phyloP scores from a whole-genome alignment of 1,140 invertebrate genomes.

The Neodiprion virginianus region DNA sequence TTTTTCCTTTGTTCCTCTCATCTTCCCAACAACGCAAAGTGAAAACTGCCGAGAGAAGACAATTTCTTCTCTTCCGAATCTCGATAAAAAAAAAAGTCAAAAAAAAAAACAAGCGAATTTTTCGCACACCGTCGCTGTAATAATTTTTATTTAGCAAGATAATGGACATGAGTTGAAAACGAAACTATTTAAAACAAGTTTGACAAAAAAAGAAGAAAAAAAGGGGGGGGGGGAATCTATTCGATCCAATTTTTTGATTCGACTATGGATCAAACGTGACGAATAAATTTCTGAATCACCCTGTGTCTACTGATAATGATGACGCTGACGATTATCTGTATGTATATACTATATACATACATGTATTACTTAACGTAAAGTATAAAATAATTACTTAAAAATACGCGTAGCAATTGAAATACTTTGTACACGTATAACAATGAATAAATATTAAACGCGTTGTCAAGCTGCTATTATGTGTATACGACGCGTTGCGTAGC shows the following conservation, averaged over 20 bases:
- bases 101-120: too few relatives aligned
- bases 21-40: not conserved
- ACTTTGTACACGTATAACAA: not conserved
- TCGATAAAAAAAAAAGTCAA: too few relatives aligned
- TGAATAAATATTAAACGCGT: not conserved
- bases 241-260: not conserved
- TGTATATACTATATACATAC: not conserved
- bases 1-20: too few relatives aligned
- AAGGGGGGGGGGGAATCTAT: not conserved
- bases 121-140: too few relatives aligned
- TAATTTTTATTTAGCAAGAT: too few relatives aligned
- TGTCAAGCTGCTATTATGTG: not conserved
- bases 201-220: not conserved
- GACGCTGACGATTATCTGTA: not conserved
- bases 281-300: conserved; percentile 3
- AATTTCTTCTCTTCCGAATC: too few relatives aligned
- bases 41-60: not conserved
- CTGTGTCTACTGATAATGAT: not conserved
- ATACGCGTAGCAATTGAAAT: not conserved
- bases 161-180: too few relatives aligned
- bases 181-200: not conserved
- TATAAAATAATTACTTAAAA: not conserved
- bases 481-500: too few relatives aligned
- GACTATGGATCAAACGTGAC: not conserved
- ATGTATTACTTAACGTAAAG: too few relatives aligned